phyloP scores from a whole-genome alignment of 1,140 invertebrate genomes.

The Trachelipus rathkii region DNA sequence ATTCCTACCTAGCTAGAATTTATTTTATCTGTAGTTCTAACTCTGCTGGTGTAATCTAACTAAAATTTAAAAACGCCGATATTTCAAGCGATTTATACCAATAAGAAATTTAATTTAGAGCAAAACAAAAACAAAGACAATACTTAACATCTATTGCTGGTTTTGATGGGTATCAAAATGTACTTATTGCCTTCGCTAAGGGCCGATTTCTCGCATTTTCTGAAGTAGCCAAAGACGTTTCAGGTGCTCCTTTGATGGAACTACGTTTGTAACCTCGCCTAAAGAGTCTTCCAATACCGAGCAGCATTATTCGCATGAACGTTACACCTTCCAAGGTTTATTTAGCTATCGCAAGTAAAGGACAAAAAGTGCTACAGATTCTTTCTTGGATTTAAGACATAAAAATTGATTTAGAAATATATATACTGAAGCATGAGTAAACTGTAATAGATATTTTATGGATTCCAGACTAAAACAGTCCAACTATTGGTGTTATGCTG shows the following conservation, averaged over 20 bases:
- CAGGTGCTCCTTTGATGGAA: not conserved
- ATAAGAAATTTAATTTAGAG: not conserved
- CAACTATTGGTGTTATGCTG: not conserved
- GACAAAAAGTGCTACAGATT: not conserved
- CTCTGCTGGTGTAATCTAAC: not conserved
- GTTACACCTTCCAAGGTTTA: not conserved
- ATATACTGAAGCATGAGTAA: not conserved
- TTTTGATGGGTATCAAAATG: not conserved
- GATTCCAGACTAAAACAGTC: not conserved
- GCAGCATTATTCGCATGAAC: not conserved
- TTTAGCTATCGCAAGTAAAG: not conserved
- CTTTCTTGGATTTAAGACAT: not conserved
- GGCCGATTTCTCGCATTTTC: not conserved
- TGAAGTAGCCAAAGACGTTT: not conserved
- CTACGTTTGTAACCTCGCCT: not conserved
- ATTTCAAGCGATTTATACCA: not conserved
- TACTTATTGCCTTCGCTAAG: not conserved
- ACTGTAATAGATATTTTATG: not conserved
- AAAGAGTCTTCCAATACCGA: not conserved
- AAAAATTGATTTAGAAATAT: not conserved
- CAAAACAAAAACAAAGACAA: not conserved
- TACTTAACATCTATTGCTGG: not conserved
- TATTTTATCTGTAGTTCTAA: not conserved
- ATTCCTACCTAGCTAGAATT: not conserved
- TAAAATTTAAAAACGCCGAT: not conserved